Base-by-base conservation (phyloP, 2,113 vertebrate genomes). In the Sus scrofa region DNA sequence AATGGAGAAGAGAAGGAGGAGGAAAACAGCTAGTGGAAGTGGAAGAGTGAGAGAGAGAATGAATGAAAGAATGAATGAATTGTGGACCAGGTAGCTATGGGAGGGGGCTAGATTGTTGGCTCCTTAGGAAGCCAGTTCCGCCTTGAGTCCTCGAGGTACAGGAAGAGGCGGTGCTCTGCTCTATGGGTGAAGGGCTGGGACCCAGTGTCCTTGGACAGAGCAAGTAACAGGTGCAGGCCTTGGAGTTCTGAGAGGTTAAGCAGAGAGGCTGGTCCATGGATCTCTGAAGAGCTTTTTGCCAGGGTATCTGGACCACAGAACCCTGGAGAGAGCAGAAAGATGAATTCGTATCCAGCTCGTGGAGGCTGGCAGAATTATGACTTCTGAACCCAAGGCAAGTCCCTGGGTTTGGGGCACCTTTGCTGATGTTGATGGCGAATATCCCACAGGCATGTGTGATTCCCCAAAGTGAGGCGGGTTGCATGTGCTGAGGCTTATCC, bases 361-460 rank as follows among this genome's bases (percentile, higher is more conserved):
- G 20, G 37, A 2, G 1, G 74, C 78, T 50, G n/a, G 71, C 2
- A 73, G 30, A 30, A 20, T 19, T 8, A 2, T 56, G n/a, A 34
- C 58, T 34, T 89, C 30, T 68, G 65, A 93, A 19, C 20, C 39
- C 18, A 39, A 8, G 83, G 3, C 3, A 2, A 34, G 9, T 15
- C 52, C 18, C 52, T 14, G 4, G 3, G 10, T 15, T 52, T 19
- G 2, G 37, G 44, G 34, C 6, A 62, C 4, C 30, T 39, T 56
- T 60, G 39, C 6, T 12, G 37, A 19, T 11, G 32, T 52, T 3
- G 1, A 16, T 30, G 30, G 30, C 7, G 9, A 13, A 7, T 5
- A 2, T 26, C 6, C 37, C 14, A 0, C 4, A n/a, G 27, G 18
- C 22, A 1, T 30, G 1, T 63, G 32, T 10, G 32, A 13, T 22